Evolutionary conservation across 2,797 vertebrate genomes (phyloP).

Genomic region (Ammospiza maritima): DNA sequence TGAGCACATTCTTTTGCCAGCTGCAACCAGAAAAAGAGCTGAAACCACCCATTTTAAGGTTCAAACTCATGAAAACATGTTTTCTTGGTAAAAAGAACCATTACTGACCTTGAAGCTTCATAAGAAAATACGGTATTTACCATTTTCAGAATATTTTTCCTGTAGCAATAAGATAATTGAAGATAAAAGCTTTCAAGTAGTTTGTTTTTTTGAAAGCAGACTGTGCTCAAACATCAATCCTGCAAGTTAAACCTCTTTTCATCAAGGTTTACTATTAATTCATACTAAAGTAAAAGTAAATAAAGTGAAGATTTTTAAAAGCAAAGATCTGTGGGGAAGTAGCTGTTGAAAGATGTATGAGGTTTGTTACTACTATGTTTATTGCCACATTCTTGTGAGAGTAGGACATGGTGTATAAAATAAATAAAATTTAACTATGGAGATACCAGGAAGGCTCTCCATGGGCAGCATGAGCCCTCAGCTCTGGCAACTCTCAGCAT

Average conservation of each 20-base stretch:
- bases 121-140: neutral
- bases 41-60: neutral
- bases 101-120: neutral
- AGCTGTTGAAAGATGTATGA: neutral
- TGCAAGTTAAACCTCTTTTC: neutral
- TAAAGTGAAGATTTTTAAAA: neutral
- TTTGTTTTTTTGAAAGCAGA: neutral
- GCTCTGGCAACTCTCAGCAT: neutral
- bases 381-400: neutral
- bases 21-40: conserved; percentile 1
- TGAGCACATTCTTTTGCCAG: neutral
- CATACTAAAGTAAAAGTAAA: neutral
- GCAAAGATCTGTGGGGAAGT: neutral
- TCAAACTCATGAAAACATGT: neutral
- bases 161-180: neutral
- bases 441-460: neutral
- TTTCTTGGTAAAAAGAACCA: neutral
- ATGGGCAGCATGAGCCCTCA: neutral
- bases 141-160: neutral
- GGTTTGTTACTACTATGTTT: neutral
- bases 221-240: neutral
- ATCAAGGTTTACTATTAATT: neutral
- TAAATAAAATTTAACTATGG: neutral
- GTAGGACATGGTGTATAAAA: neutral
- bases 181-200: neutral